These are phyloP conservation scores for Petrolisthes manimaculis DNA, from an alignment of 2,888 invertebrate species.

Conservation along the genomic window DNA sequence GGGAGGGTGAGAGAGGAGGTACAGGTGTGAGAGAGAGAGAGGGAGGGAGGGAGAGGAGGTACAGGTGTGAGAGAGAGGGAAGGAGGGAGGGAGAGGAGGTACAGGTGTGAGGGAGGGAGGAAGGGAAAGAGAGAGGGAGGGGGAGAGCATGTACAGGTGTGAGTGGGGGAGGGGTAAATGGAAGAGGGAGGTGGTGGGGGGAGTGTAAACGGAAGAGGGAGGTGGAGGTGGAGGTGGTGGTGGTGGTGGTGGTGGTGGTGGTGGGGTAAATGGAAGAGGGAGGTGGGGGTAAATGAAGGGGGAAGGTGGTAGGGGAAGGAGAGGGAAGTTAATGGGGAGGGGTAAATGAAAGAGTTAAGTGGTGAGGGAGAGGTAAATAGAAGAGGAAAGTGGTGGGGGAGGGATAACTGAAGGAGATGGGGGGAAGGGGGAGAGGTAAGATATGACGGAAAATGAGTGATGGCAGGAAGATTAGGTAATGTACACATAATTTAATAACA, in stretches of 20 bases:
- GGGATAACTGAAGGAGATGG: background rate
- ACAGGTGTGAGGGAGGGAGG: background rate
- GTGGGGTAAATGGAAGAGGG: background rate
- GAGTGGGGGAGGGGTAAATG: no score
- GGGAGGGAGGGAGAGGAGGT: background rate
- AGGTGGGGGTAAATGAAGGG: background rate
- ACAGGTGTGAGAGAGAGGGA: background rate
- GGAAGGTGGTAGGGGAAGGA: background rate
- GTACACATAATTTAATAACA: no score
- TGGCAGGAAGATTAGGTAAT: no score
- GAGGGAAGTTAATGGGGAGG: background rate
- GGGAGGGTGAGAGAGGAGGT: background rate
- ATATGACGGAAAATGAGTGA: no score
- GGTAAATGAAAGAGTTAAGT: background rate
- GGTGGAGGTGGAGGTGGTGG: no score
- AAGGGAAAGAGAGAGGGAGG: background rate
- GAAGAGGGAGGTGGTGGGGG: no score
- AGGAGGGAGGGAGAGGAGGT: background rate
- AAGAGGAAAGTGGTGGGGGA: background rate
- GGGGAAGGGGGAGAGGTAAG: background rate
- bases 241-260: background rate
- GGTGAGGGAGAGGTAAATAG: background rate
- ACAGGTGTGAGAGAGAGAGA: background rate
- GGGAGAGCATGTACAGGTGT: no score
- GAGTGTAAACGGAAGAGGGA: no score